Percentiles rank a stretch among this genome's conserved stretches.
Conservation (phyloP, 2,113 vertebrate genomes). For the Coturnix japonica region DNA sequence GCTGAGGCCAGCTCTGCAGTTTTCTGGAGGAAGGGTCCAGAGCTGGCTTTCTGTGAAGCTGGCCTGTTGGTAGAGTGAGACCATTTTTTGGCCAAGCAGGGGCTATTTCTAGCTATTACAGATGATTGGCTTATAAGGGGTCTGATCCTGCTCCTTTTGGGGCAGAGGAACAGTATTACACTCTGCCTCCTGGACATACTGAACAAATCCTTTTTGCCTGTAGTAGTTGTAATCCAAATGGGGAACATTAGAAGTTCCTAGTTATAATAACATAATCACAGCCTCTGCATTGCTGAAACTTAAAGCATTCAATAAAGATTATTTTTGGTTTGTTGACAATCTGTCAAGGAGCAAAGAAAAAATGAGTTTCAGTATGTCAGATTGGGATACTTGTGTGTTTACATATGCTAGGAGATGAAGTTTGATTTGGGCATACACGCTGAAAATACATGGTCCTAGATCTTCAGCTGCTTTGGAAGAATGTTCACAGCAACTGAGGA, state of each 20-base stretch:
- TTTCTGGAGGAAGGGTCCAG: not conserved
- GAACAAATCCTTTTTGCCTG: not conserved
- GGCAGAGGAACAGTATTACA: not conserved
- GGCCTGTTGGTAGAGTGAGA: accelerated
- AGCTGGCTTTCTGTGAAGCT: not conserved
- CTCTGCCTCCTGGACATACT: not conserved
- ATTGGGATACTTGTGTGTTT: not conserved
- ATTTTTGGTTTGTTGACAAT: not conserved
- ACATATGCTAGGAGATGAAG: not conserved
- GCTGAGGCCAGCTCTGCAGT: not conserved
- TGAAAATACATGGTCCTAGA: not conserved
- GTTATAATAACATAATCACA: not conserved
- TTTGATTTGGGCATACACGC: not conserved
- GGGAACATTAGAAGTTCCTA: not conserved
- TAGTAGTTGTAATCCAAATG: not conserved
- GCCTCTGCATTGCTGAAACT: not conserved
- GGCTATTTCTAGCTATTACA: not conserved
- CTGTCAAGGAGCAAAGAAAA: not conserved
- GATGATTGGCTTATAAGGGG: not conserved
- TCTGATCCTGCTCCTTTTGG: not conserved
- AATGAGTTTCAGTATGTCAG: not conserved
- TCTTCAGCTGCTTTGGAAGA: not conserved
- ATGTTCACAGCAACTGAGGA: not conserved
- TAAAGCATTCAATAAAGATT: not conserved
- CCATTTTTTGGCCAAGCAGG: not conserved